These are phyloP conservation scores for Xylocopa sonorina DNA, from an alignment of 1,140 invertebrate species.

Conservation along the genomic window DNA sequence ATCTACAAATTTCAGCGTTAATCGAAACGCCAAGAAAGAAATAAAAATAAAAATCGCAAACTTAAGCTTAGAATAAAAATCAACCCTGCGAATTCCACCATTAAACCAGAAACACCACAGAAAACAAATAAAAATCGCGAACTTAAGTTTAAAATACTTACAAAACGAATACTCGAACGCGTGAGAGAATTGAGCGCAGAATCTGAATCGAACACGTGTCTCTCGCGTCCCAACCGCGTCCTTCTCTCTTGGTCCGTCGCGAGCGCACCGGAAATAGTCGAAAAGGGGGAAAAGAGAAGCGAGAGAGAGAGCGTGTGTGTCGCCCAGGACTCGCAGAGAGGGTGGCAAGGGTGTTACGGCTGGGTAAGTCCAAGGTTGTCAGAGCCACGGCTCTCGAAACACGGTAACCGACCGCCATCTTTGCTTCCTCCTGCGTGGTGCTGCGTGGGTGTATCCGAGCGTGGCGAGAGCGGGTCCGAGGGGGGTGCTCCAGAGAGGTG, in stretches of 20 bases:
- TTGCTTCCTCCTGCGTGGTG: constrained; percentile 71
- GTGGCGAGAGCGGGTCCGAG: constrained; percentile 60
- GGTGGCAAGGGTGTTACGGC: constrained; percentile 73
- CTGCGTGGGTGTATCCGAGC: constrained; percentile 78
- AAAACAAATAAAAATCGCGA: no score
- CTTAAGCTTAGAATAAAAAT: no score
- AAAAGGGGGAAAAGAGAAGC: background rate
- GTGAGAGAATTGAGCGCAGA: no score
- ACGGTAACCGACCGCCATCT: constrained; percentile 78
- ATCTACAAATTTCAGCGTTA: no score
- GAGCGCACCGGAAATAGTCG: background rate
- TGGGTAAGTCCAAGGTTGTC: constrained; percentile 79
- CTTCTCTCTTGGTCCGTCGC: background rate
- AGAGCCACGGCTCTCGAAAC: constrained; percentile 81
- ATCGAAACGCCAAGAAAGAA: no score
- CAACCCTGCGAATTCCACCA: no score
- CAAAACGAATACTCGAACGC: no score
- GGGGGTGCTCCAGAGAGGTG: constrained; percentile 31
- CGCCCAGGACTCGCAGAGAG: constrained; percentile 29
- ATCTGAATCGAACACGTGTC: no score
- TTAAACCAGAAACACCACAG: no score
- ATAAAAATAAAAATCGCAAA: no score
- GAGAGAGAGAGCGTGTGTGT: constrained; percentile 24
- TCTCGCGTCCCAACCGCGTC: background rate
- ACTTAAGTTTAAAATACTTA: no score